These are phyloP conservation scores for Apocrypta bakeri DNA, from an alignment of 1,140 invertebrate species.

Conservation along the genomic window DNA sequence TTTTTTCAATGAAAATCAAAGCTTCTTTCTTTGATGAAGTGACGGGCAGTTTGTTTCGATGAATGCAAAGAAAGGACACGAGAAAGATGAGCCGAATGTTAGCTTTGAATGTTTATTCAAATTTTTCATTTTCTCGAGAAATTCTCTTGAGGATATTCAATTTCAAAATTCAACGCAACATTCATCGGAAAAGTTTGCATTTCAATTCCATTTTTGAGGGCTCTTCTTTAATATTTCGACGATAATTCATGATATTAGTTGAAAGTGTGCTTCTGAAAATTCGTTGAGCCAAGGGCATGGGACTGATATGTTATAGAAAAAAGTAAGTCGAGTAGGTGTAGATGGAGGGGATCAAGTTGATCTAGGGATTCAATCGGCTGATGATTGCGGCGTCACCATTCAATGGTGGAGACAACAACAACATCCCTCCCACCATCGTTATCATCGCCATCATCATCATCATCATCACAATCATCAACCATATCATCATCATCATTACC, in stretches of 20 bases:
- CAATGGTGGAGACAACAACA: conserved; percentile 72
- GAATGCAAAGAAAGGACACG: no score
- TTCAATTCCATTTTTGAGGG: not conserved
- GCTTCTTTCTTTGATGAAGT: no score
- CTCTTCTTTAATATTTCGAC: no score
- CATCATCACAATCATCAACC: conserved; percentile 66
- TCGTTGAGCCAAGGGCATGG: conserved; percentile 26
- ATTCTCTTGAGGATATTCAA: no score
- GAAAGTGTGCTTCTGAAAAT: no score
- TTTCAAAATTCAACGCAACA: no score
- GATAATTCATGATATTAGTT: no score
- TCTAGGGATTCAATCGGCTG: conserved; percentile 67
- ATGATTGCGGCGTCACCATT: conserved; percentile 66
- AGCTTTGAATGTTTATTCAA: no score
- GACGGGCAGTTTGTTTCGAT: no score
- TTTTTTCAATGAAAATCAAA: no score
- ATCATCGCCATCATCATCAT: conserved; percentile 60
- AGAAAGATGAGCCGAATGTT: no score
- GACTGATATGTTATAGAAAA: conserved; percentile 69
- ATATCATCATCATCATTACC: conserved; percentile 66
- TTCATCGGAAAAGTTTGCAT: not conserved
- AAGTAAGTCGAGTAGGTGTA: conserved; percentile 72
- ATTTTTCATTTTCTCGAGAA: no score
- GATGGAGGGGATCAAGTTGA: conserved; percentile 67
- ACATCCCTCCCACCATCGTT: conserved; percentile 64